A percentile compares a stretch with the other conserved stretches of the same genome.
phyloP scores from a whole-genome alignment of 1,140 invertebrate species.

The Drosophila nannoptera region DNA sequence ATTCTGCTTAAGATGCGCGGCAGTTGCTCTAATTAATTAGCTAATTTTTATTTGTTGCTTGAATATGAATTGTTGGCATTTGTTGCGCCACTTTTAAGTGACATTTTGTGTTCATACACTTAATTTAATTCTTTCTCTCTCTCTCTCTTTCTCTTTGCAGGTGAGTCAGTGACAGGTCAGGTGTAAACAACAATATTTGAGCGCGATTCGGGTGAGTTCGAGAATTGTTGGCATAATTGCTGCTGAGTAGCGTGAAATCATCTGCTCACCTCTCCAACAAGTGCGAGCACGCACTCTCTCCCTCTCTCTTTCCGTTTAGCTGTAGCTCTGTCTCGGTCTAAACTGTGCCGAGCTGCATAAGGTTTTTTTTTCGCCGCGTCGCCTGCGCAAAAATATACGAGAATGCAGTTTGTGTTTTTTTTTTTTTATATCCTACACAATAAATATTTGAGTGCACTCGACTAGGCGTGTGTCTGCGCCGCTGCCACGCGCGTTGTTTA shows the following conservation, averaged over 20 bases:
- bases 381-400: constrained; percentile 47
- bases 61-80: constrained; percentile 19
- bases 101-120: constrained; percentile 30
- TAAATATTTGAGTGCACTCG: constrained; percentile 51
- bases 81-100: constrained; percentile 21
- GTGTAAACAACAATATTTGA: constrained; percentile 3
- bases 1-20: background rate
- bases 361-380: background rate
- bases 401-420: constrained; percentile 34
- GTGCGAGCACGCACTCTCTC: background rate
- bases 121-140: constrained; percentile 4
- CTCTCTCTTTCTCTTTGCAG: constrained; percentile 32
- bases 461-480: constrained; percentile 21
- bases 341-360: background rate
- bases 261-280: no score
- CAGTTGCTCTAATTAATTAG: constrained; percentile 62
- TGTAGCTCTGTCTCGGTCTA: background rate
- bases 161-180: constrained; percentile 29
- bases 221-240: no score
- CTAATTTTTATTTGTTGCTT: constrained; percentile 60
- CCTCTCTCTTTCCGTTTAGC: background rate
- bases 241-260: no score
- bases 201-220: constrained; percentile 5
- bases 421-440: constrained; percentile 49
- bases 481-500: constrained; percentile 43